Evolutionary conservation across 2,113 vertebrate genomes (phyloP).

Genomic region (Tringa solitaria): DNA sequence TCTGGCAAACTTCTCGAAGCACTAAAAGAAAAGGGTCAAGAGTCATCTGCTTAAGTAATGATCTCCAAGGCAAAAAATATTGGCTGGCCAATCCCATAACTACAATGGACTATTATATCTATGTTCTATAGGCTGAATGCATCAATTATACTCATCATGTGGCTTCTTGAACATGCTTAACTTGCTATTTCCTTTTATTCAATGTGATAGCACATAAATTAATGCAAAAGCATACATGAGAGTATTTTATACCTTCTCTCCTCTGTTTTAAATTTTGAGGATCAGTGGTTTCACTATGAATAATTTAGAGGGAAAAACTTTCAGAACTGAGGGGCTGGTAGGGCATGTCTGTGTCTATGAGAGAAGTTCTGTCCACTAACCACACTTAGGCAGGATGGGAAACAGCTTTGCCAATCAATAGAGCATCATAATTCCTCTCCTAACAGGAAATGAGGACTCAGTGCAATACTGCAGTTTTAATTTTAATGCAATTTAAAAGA

Average conservation of each 20-base stretch:
- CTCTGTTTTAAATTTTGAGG: constrained; percentile 38
- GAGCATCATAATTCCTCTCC: constrained; percentile 30
- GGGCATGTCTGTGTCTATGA: neutral
- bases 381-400: constrained; percentile 19
- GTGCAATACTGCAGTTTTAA: constrained; percentile 45
- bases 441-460: constrained; percentile 59
- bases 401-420: constrained; percentile 61
- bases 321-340: neutral
- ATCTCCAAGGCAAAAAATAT: constrained; percentile 63
- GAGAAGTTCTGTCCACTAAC: constrained; percentile 29
- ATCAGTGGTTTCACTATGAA: constrained; percentile 24
- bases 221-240: constrained; percentile 29
- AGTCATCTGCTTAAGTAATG: constrained; percentile 69
- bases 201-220: constrained; percentile 36
- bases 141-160: constrained; percentile 49
- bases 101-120: constrained; percentile 55
- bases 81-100: constrained; percentile 9
- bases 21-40: constrained; percentile 64
- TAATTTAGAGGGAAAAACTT: constrained; percentile 46
- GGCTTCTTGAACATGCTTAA: constrained; percentile 37
- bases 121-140: constrained; percentile 54
- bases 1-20: constrained; percentile 69
- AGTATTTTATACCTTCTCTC: constrained; percentile 15
- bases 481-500: constrained; percentile 47
- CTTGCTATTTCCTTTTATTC: constrained; percentile 44